Evolutionary conservation across 53 echinoderm and acorn worm genomes (phyloP), one percentile per base, ranked within the genome.

Genomic region (Holothuria scabra): DNA sequence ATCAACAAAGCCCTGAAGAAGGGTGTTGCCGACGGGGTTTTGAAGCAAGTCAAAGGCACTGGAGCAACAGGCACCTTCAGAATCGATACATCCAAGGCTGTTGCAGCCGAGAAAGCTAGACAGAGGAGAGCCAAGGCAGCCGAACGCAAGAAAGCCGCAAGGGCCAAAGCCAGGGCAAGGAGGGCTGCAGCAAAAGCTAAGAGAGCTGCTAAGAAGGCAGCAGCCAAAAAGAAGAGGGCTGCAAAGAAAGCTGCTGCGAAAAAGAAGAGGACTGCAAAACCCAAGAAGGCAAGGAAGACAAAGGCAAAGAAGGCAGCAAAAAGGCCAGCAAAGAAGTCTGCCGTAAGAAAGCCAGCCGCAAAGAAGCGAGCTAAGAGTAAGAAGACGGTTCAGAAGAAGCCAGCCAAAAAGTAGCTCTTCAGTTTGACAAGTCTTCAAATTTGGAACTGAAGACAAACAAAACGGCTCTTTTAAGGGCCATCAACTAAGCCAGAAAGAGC

Each of bases 391-490:
- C n/a, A 75, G 55, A 19, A 61, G 62, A 28, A 28, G n/a, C 41
- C 41, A 29, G 69, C 69, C 10, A 2, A 35, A 20, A 24, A 71
- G 5, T 23, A 14, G 5, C 20, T 35, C 16, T 35, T 16, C 38
- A 41, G 10, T 41, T 41, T 41, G 41, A n/a, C n/a, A n/a, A 41
- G 35, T 35, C 35, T 6, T 3, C 10, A 8, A 5, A 3, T 11
- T 41, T 41, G 3, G 10, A 41, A 10, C 0, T 10, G 0, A 41
- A 0, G 2, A n/a, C n/a, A n/a, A n/a, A n/a, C n/a, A n/a, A 80
- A 92, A 87, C 93, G 93, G 93, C 93, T 92, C 93, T 92, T 90
- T 89, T 92, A 84, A 92, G 93, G 90, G 93, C 93, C 93, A 92
- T 90, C 93, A 90, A 84, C 87, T 74, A 60, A 25, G 58, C 82